Conservation (phyloP, 2,888 invertebrate genomes). For the Eristalis pertinax region DNA sequence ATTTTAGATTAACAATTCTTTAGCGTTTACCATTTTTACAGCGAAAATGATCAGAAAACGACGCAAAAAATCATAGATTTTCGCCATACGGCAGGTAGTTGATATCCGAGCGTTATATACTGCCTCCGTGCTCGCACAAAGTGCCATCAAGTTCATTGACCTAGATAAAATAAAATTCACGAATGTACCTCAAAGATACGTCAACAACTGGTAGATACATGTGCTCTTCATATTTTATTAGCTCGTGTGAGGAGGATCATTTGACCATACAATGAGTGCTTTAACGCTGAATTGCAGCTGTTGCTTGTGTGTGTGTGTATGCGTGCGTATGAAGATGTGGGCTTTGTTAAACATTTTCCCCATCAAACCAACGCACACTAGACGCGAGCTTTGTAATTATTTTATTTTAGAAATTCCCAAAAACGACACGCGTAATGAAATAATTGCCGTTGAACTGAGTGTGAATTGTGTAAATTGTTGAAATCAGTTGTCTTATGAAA, state of each 20-base stretch:
- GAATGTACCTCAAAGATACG: slow-evolving; percentile 8
- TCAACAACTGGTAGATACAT: slow-evolving; percentile 4
- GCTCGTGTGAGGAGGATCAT: slow-evolving; percentile 15
- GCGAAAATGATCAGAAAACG: slow-evolving; percentile 6
- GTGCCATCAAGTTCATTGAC: slow-evolving; percentile 43
- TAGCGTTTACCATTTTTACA: slow-evolving; percentile 19
- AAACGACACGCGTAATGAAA: slow-evolving; percentile 22
- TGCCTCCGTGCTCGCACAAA: neutral
- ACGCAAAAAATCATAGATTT: slow-evolving; percentile 9
- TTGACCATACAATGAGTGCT: slow-evolving; percentile 27
- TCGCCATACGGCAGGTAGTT: slow-evolving; percentile 8
- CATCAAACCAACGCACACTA: neutral
- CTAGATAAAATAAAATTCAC: slow-evolving; percentile 32
- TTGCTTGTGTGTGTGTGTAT: too few species aligned
- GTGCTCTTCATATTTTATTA: slow-evolving; percentile 34
- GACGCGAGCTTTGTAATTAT: neutral
- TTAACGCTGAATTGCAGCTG: slow-evolving; percentile 41
- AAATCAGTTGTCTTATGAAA: neutral
- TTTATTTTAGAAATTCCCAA: slow-evolving; percentile 27
- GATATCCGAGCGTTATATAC: neutral
- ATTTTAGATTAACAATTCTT: slow-evolving; percentile 39
- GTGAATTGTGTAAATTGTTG: neutral
- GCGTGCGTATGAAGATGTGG: neutral
- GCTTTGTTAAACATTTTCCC: slow-evolving; percentile 14
- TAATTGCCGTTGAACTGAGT: slow-evolving; percentile 1